Evolutionary conservation across 2,797 vertebrate species (phyloP).

Genomic region (Parauchenoglanis punctatus): DNA sequence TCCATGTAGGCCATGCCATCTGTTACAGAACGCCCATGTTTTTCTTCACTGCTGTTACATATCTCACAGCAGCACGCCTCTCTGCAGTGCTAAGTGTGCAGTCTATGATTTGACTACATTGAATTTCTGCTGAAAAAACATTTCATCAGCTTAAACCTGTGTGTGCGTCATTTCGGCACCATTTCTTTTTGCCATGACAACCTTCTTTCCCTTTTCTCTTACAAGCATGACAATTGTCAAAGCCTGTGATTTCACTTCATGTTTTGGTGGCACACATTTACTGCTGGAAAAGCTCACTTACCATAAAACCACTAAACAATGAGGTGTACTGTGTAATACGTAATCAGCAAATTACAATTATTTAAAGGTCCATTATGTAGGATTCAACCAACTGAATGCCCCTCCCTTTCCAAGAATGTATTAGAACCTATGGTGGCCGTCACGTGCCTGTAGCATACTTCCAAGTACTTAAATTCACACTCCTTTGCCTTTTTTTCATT

Average conservation of each 20-base stretch:
- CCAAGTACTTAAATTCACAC: no score
- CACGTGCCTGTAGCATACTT: no score
- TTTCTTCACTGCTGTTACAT: neutral
- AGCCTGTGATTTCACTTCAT: neutral
- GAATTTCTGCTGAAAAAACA: neutral
- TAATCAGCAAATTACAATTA: neutral
- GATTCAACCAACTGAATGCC: no score
- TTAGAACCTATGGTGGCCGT: no score
- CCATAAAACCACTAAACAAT: neutral
- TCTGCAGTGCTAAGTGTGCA: neutral
- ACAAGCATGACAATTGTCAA: neutral
- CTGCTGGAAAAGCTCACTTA: neutral
- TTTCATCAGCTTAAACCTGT: neutral
- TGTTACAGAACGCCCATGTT: slow-evolving; percentile 13
- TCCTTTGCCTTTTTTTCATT: no score
- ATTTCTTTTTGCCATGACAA: neutral
- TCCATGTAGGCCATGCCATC: neutral
- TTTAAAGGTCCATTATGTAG: neutral
- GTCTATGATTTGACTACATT: neutral
- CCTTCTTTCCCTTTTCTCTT: neutral
- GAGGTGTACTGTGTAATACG: neutral
- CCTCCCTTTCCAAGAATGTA: no score
- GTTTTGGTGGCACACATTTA: neutral
- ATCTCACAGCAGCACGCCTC: slow-evolving; percentile 10
- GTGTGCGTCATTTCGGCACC: neutral